Evolutionary conservation across 2,888 invertebrate genomes (phyloP), one percentile per base, ranked within the genome.

Genomic region (Catocala sponsa): DNA sequence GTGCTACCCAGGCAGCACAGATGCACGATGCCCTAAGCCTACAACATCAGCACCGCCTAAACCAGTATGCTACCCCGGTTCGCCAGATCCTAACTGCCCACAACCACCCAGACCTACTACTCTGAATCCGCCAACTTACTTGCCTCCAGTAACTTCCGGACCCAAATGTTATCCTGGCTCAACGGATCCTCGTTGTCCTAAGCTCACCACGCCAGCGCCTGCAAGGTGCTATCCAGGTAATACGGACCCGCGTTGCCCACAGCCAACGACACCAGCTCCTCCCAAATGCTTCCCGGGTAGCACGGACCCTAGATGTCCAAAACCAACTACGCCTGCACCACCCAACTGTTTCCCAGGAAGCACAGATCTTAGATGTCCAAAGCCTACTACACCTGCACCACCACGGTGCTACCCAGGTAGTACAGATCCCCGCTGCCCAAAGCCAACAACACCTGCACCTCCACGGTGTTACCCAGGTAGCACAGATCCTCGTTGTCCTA

Each of bases 1-100:
- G 6, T 84, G 86, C 43, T 86, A 86, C 74, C 88, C 89, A 15
- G 88, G 88, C 51, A 82, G 80, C 5, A 70, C 64, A 2, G 86
- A 88, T 70, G 78, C 38, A 55, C 66, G 49, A 63, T 80, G 72
- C 73, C 82, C 53, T 11, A 68, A 41, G 85, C 87, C 69, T 69
- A 81, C 80, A 6, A 70, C 80, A 12, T 70, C 57, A 15, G 57
- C 6, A 15, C 51, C 57, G 10, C 57, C 79, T 6, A 75, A 70
- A 43, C 63, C 62, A n/a, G 66, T 54, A 35, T 72, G 68, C 42
- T 76, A 63, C 58, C 76, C 83, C 2, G 87, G 85, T 5, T 81
- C 85, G 6, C 72, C 72, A 25, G 77, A 90, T 72, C 84, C 84
- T 2, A 70, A 77, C 41, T 86, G 87, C 53, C 82, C 84, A 9